phyloP scores from a whole-genome alignment of 2,888 invertebrate species.

The Dicycla oo region DNA sequence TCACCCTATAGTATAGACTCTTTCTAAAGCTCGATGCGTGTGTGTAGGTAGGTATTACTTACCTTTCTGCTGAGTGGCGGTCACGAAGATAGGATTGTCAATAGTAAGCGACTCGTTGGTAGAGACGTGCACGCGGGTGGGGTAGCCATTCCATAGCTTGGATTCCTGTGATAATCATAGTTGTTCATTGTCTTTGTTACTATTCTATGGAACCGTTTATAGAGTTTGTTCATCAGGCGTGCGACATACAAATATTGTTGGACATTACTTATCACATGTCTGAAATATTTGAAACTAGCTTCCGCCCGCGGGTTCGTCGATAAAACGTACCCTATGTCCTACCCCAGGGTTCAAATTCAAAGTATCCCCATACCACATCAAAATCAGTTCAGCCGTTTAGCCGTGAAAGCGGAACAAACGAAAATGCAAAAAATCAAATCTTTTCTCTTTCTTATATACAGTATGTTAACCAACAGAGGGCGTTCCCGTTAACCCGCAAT shows the following conservation, averaged over 20 bases:
- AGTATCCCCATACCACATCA: too few species aligned
- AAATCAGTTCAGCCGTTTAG: too few species aligned
- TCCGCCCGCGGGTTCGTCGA: too few species aligned
- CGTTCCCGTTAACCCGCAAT: too few species aligned
- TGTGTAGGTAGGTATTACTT: not conserved
- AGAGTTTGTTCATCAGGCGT: not conserved
- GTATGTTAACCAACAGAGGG: too few species aligned
- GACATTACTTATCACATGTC: not conserved
- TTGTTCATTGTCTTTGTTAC: not conserved
- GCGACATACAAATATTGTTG: not conserved
- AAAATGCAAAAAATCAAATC: too few species aligned
- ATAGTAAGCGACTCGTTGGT: conserved; percentile 71
- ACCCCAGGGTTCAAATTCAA: too few species aligned
- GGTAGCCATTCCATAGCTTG: conserved; percentile 70
- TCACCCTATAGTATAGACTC: too few species aligned
- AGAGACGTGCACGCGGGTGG: conserved; percentile 82
- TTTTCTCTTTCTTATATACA: too few species aligned
- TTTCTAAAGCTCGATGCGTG: not conserved
- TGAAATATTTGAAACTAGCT: too few species aligned
- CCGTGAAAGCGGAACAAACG: too few species aligned
- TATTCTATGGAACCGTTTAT: not conserved
- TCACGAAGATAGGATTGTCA: conserved; percentile 92
- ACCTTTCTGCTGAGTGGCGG: conserved; percentile 93
- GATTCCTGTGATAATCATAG: conserved; percentile 65
- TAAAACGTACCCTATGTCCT: too few species aligned